Conservation (phyloP, 2,888 invertebrate genomes). For the Brenthis daphne region DNA sequence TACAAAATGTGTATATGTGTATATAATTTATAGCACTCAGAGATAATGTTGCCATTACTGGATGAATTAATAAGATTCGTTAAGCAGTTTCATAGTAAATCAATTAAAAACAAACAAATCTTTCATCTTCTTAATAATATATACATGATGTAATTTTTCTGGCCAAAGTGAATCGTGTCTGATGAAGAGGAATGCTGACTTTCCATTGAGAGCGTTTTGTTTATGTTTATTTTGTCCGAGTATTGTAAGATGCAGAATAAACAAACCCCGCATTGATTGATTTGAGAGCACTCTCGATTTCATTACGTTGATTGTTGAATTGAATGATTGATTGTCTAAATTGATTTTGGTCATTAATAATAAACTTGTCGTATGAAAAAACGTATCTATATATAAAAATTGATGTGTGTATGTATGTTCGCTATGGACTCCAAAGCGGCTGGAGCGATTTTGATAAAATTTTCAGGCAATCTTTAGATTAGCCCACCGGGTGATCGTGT, state of each 20-base stretch:
- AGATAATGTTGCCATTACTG: no score
- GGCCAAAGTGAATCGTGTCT: slow-evolving; percentile 3
- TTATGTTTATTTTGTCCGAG: slow-evolving; percentile 49
- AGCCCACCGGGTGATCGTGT: no score
- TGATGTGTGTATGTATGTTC: no score
- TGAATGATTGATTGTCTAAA: slow-evolving; percentile 34
- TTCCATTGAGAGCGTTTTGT: slow-evolving; percentile 42
- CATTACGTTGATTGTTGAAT: slow-evolving; percentile 38
- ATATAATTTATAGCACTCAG: no score
- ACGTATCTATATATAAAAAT: no score
- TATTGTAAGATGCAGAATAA: slow-evolving; percentile 55
- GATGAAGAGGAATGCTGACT: slow-evolving; percentile 2
- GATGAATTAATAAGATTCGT: no score
- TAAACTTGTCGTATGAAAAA: not conserved
- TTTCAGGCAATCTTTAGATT: no score
- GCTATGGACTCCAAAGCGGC: no score
- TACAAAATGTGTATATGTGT: no score
- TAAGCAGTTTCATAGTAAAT: no score
- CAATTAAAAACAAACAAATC: no score
- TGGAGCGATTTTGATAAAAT: no score
- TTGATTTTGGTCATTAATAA: slow-evolving; percentile 23
- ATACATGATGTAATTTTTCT: slow-evolving; percentile 15
- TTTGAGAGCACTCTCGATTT: slow-evolving; percentile 51
- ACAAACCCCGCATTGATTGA: slow-evolving; percentile 56
- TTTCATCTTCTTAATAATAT: not conserved